Evolutionary conservation across 1,140 invertebrate species (phyloP), one percentile per base, ranked within the genome.

Genomic region (Drosophila simulans): DNA sequence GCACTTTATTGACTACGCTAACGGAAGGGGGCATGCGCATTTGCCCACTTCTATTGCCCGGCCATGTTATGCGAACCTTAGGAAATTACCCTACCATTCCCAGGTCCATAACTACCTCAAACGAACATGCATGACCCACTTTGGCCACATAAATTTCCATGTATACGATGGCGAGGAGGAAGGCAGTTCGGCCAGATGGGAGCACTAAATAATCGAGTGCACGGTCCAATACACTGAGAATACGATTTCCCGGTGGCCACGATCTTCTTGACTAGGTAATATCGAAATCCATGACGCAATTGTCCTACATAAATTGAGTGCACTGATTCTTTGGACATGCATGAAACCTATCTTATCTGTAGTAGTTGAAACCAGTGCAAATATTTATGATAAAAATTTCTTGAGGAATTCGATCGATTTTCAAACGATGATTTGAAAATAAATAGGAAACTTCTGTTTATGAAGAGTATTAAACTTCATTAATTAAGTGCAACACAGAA

Each of bases 51-150:
- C 46, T 58, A 37, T 56, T 52, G 43, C n/a, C 39, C 31, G 63
- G 45, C 70, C 52, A 64, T 40, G 40, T 82, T 55, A 54, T 76
- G 75, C 77, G 70, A 89, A 77, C 60, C 83, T 76, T 60, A 54
- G 75, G 80, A 73, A 86, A 77, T 82, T 77, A 59, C 74, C 49
- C 63, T 31, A 56, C 51, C 40, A 51, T 37, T 68, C 42, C 52
- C 72, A 34, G 49, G 11, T 54, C 49, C 49, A 43, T 64, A 48
- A 72, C 49, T 53, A 51, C 59, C 64, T 68, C 46, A 8, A 66
- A 43, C 31, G 56, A 59, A 64, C 83, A 82, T 77, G 74, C 60
- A 78, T 85, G 82, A 85, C 82, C 83, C 78, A 85, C 64, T 82
- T 86, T 70, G 49, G 45, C 52, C 56, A 65, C 69, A 74, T 83